phyloP scores from a whole-genome alignment of 2,888 invertebrate species.

The Idaea dimidiata region DNA sequence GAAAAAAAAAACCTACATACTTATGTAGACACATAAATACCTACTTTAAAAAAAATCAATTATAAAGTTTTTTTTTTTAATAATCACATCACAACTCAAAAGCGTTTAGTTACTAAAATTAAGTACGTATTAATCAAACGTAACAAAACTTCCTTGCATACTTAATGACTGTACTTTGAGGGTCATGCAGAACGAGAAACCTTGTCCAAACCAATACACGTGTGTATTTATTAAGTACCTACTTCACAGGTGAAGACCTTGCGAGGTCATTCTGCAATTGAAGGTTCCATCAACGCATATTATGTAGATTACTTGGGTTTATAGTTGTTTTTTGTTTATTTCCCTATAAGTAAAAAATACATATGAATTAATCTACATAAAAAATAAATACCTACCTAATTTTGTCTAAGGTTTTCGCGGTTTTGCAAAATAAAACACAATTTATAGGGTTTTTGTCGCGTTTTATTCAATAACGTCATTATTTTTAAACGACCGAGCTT shows the following conservation, averaged over 20 bases:
- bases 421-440: no score
- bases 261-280: slow-evolving; percentile 1
- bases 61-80: no score
- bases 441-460: no score
- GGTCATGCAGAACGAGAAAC: slow-evolving; percentile 1
- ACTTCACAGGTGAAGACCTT: slow-evolving; percentile 2
- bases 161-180: neutral
- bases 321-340: neutral
- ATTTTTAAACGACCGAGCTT: no score
- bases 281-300: slow-evolving; percentile 4
- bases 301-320: neutral
- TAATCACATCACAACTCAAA: neutral
- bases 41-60: no score
- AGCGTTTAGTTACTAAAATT: neutral
- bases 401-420: no score
- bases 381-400: no score
- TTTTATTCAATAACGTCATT: no score
- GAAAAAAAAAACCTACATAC: no score
- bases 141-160: neutral
- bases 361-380: neutral
- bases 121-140: neutral
- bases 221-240: neutral
- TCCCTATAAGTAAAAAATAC: neutral
- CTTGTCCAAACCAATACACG: neutral
- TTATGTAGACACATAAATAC: no score